Conservation (phyloP, 1,140 invertebrate genomes). For the Odontomachus brunneus region DNA sequence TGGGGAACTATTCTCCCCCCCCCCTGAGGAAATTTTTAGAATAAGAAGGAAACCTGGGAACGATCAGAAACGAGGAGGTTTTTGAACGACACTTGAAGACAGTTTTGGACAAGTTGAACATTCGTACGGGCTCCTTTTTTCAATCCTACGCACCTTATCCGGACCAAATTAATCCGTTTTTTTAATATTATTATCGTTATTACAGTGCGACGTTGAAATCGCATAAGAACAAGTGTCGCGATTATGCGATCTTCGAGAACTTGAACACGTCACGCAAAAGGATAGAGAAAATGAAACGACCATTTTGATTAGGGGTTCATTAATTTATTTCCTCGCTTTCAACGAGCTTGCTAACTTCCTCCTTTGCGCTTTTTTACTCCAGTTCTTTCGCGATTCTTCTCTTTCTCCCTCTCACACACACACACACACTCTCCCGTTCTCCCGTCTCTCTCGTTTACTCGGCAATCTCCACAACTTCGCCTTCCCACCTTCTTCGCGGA, state of each 20-base stretch:
- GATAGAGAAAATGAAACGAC: constrained; percentile 26
- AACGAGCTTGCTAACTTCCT: constrained; percentile 60
- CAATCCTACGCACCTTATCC: constrained; percentile 21
- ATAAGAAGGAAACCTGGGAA: no score
- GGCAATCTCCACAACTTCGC: constrained; percentile 10
- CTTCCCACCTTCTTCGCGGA: constrained; percentile 54
- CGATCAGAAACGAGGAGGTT: no score
- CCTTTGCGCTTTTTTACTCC: constrained; percentile 40
- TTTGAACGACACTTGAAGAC: no score
- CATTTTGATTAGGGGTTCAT: constrained; percentile 58
- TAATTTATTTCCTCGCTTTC: constrained; percentile 59
- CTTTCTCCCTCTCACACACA: background rate
- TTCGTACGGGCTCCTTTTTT: background rate
- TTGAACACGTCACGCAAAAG: constrained; percentile 34
- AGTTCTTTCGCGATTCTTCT: constrained; percentile 28
- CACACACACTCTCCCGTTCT: background rate
- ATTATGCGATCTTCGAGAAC: constrained; percentile 33
- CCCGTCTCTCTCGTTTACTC: background rate
- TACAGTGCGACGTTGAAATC: background rate
- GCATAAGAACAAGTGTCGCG: constrained; percentile 15
- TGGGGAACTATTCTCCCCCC: no score
- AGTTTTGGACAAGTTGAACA: no score
- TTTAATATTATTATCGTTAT: no score
- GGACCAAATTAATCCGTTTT: constrained; percentile 19
- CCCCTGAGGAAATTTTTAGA: no score